These are phyloP conservation scores for Lasioglossum villosulum DNA, from an alignment of 2,888 invertebrate species.

Conservation along the genomic window DNA sequence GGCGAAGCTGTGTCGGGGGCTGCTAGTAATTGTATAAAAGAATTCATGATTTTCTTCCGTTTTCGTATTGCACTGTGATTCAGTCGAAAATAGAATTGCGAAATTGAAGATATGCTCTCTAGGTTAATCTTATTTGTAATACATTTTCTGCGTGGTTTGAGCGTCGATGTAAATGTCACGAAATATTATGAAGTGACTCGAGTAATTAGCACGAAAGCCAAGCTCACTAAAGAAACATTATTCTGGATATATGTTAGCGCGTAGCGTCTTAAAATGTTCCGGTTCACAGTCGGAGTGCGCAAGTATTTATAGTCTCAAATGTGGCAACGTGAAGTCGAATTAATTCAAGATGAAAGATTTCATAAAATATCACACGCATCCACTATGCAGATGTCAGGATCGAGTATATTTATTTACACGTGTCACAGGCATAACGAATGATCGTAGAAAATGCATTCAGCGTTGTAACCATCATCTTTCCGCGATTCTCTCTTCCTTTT, in stretches of 20 bases:
- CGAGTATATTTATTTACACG: neutral
- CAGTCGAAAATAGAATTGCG: too few species aligned
- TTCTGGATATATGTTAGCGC: neutral
- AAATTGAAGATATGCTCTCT: neutral
- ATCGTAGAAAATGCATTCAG: neutral
- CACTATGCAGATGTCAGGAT: neutral
- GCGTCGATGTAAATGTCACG: neutral
- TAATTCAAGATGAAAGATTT: neutral
- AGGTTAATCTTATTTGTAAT: neutral
- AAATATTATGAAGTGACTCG: neutral
- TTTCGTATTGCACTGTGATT: too few species aligned
- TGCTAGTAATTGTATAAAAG: too few species aligned
- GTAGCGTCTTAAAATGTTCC: neutral
- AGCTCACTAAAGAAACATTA: neutral
- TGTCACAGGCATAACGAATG: neutral
- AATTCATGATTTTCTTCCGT: too few species aligned
- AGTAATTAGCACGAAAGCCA: neutral
- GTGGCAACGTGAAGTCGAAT: neutral
- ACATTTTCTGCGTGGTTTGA: neutral
- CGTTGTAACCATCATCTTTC: neutral
- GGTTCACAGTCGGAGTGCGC: neutral
- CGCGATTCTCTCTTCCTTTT: neutral
- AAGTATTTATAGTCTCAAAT: neutral
- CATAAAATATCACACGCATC: neutral
- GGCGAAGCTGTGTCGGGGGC: too few species aligned